Base-by-base conservation (phyloP, 2,888 invertebrate genomes). In the Polyommatus iphigenia region DNA sequence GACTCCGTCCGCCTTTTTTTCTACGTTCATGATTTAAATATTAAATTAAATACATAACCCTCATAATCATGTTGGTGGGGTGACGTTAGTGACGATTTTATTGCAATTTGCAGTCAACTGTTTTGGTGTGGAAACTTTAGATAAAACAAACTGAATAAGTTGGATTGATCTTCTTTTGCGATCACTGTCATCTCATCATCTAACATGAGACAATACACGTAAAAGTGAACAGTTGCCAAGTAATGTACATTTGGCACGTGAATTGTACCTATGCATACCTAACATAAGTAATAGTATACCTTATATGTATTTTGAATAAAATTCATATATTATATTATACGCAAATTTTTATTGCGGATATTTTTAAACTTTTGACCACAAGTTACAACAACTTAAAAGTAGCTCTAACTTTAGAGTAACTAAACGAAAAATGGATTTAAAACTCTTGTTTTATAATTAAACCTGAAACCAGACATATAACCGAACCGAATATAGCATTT, bases 211-310 rank as follows among this genome's bases (percentile, higher is more conserved):
- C 62, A 13, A 13, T 67, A 67, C 67, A 32, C 18, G 67, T 67
- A 32, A 67, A 67, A 67, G 18, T 67, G 67, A 32, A 67, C 67
- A 20, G 29, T 67, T 67, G 67, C 29, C 67, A 67, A 67, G 29
- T 29, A 67, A 29, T 67, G 29, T 67, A 67, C 15, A 67, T 67
- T 67, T 67, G 67, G 67, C 29, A 29, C 67, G 67, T 67, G 15
- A 32, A 32, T 67, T 13, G 62, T 62, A 62, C 10, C 24, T 67
- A 67, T 67, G 62, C 5, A 67, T 32, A 32, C 7, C 67, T 32
- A 32, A 67, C 29, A 32, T 29, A 67, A 29, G 24, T 20, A 59
- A 59, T 1, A 20, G 20, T 62, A 24, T 24, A 59, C n/a, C 20
- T 8, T 59, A 59, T 24, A 24, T 24, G 24, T 20, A 20, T 62